Evolutionary conservation across 1,140 invertebrate species (phyloP), one percentile per base, ranked within the genome.

Genomic region (Scaptodrosophila lebanonensis): DNA sequence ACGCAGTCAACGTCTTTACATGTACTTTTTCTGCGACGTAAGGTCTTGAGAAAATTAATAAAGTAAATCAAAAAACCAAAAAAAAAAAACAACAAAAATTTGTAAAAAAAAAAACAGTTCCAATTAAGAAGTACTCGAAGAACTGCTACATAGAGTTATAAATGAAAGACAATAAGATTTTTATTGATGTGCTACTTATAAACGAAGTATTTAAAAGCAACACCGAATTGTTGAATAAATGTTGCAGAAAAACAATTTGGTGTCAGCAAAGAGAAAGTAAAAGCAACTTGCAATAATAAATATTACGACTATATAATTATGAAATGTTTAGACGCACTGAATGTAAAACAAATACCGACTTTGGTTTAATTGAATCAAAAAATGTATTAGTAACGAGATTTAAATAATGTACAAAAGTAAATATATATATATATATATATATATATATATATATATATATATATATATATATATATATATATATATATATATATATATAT

Each of bases 81-180:
- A n/a, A n/a, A n/a, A n/a, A n/a, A n/a, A n/a, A n/a, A n/a, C n/a
- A n/a, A n/a, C n/a, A n/a, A n/a, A n/a, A n/a, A n/a, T n/a, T n/a
- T n/a, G n/a, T n/a, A n/a, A 39, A 58, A 25, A 25, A 63, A 45
- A 51, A 58, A 51, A 39, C 53, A 63, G 53, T 63, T 63, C 40
- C 60, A 58, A 58, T n/a, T n/a, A 38, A 30, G 44, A 65, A 45
- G 73, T 69, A 69, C 73, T 82, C 65, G 59, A 68, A 77, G 73
- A 77, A 77, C 73, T 77, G 73, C 73, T 79, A 79, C 47, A 77
- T 77, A 77, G n/a, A n/a, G 73, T 73, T 77, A 77, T 77, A 77
- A 77, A 79, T 77, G 76, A 76, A 82, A 77, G 76, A 83, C 76
- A 82, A 82, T 83, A 83, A 82, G 52, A 82, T 77, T 83, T 83